Evolutionary conservation across 2,113 vertebrate genomes (phyloP), one percentile per base, ranked within the genome.

Genomic region (Phaethon lepturus): DNA sequence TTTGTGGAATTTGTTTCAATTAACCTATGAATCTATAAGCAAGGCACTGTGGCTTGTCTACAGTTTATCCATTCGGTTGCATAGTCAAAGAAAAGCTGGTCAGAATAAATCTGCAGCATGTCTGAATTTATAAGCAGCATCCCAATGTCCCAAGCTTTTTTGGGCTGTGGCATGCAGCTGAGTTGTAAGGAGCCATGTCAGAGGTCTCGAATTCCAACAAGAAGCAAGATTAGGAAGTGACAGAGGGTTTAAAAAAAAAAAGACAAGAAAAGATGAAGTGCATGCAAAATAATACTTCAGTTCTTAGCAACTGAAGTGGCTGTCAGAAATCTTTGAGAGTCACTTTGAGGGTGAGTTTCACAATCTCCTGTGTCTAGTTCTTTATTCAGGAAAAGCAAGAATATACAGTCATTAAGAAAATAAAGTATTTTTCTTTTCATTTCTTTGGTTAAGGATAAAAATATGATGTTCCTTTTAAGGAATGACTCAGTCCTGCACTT

Each of bases 381-480:
- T 67, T 92, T 81, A 42, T 47, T 84, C 26, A 42, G 47, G 17
- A 89, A 45, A 62, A 53, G 28, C 26, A 38, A 45, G 18, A 67
- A 80, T 53, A 42, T 31, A 6, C 4, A 67, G 13, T 88, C 14
- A 35, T 62, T 58, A 58, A 72, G 47, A 60, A 91, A 93, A 74
- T 9, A 50, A 1, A 31, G 55, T 0, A 1, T 1, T 62, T 77
- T 82, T 35, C 18, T 66, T 64, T 19, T 50, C 0, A 5, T 56
- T 68, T 86, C 24, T 84, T 90, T 9, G 1, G 5, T 60, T 62
- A 78, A 67, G 24, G 9, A 44, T 13, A 26, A 76, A 69, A 85
- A 49, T 49, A 45, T 0, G 0, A 9, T 58, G 3, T 42, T 88
- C 18, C 25, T 68, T 63, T 83, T 47, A 81, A 81, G 47, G 24